phyloP scores from a whole-genome alignment of 2,888 invertebrate species.

The Nymphalis urticae region DNA sequence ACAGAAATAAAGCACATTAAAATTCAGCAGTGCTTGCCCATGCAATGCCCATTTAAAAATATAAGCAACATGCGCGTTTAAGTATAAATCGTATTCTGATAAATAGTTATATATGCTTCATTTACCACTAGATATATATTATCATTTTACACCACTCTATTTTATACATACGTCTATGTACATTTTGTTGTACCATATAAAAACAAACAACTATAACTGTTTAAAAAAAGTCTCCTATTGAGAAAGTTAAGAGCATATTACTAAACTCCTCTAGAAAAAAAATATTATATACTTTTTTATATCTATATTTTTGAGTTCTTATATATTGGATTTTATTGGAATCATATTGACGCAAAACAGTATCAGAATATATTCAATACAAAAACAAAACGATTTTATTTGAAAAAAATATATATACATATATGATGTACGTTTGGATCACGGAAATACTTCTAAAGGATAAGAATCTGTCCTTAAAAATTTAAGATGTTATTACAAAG shows the following conservation, averaged over 20 bases:
- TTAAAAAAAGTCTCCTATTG: no score
- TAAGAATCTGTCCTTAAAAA: constrained; percentile 10
- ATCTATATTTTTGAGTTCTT: no score
- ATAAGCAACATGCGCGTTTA: not conserved
- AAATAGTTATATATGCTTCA: not conserved
- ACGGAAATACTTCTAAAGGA: constrained; percentile 9
- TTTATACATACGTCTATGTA: not conserved
- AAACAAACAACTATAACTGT: no score
- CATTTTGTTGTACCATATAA: no score
- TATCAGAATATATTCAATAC: no score
- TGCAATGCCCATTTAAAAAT: not conserved
- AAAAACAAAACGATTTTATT: no score
- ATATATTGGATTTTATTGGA: no score
- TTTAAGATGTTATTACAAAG: constrained; percentile 18
- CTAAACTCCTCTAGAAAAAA: no score
- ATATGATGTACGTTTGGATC: not conserved
- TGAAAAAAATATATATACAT: not conserved
- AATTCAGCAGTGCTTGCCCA: not conserved
- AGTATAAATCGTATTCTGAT: not conserved
- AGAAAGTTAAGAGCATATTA: no score
- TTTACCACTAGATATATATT: not conserved
- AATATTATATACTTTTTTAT: no score
- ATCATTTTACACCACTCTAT: not conserved
- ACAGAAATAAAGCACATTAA: no score
- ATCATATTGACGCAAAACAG: no score